Evolutionary conservation across 2,888 invertebrate species (phyloP).

Genomic region (Ochropleura leucogaster): DNA sequence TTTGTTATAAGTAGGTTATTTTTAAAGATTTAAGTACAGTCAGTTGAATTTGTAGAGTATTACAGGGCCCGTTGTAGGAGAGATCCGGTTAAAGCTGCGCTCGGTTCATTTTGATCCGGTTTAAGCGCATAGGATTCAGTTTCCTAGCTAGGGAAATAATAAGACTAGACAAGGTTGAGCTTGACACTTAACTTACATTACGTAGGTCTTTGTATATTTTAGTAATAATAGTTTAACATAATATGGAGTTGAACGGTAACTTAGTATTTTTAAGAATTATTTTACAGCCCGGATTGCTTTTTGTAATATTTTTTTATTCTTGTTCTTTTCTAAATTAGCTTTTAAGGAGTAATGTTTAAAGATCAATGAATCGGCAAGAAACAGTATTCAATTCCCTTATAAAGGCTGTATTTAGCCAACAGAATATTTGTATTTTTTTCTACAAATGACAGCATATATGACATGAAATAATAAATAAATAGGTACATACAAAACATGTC

Average conservation of each 20-base stretch:
- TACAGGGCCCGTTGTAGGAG: slow-evolving; percentile 70
- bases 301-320: not conserved
- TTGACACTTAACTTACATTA: slow-evolving; percentile 63
- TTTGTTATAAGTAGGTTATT: slow-evolving; percentile 62
- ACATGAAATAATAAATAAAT: not conserved
- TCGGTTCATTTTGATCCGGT: slow-evolving; percentile 75
- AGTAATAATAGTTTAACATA: slow-evolving; percentile 11
- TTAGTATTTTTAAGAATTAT: not conserved
- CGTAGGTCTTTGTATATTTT: slow-evolving; percentile 30
- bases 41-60: slow-evolving; percentile 72
- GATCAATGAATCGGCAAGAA: not conserved
- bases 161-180: slow-evolving; percentile 68
- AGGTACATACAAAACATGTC: not conserved
- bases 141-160: slow-evolving; percentile 71
- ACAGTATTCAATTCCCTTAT: not conserved
- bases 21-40: slow-evolving; percentile 65
- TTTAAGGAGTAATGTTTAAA: not conserved
- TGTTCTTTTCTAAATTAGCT: not conserved
- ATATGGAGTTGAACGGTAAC: not conserved
- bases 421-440: not conserved
- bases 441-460: not conserved
- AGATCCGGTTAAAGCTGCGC: slow-evolving; percentile 77
- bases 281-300: not conserved
- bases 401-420: no score
- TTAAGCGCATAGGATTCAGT: slow-evolving; percentile 77